Percentiles rank a stretch among this genome's conserved stretches.
Conservation (phyloP, 2,113 vertebrate species). For the Platichthys flesus region DNA sequence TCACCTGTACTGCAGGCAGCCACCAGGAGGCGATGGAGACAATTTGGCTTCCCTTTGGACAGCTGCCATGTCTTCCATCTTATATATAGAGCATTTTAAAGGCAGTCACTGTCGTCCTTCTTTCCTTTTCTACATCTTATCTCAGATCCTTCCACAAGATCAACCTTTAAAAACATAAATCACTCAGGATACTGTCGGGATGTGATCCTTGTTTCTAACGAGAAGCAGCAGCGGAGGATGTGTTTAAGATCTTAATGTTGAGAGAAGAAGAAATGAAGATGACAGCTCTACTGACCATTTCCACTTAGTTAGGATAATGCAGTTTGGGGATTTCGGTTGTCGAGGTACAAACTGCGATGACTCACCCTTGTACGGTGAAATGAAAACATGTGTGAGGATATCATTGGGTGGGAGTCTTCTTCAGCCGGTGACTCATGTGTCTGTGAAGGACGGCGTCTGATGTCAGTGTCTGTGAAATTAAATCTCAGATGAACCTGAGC, state of each 20-base stretch:
- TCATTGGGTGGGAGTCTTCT: background rate
- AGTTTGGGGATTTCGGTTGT: conserved; percentile 3
- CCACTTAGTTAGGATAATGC: conserved; percentile 1
- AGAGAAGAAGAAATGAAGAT: background rate
- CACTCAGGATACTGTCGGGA: too few relatives aligned
- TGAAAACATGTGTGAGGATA: conserved; percentile 16
- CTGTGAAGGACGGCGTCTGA: conserved; percentile 10
- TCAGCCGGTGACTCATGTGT: conserved; percentile 19
- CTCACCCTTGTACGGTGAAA: background rate
- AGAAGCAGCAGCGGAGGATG: too few relatives aligned
- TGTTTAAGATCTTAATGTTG: background rate
- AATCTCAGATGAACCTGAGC: conserved; percentile 1
- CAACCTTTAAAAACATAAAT: too few relatives aligned
- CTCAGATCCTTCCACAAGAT: too few relatives aligned
- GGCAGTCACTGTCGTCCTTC: too few relatives aligned
- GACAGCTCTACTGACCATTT: background rate
- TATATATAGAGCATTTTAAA: too few relatives aligned
- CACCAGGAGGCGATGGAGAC: too few relatives aligned
- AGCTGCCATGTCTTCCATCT: too few relatives aligned
- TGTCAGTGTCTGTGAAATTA: background rate
- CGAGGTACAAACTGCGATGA: conserved; percentile 8
- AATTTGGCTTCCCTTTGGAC: too few relatives aligned
- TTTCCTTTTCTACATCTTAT: too few relatives aligned
- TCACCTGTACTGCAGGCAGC: too few relatives aligned
- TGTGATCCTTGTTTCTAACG: too few relatives aligned